Evolutionary conservation across 1,140 invertebrate genomes (phyloP).

Genomic region (Conus ventricosus): DNA sequence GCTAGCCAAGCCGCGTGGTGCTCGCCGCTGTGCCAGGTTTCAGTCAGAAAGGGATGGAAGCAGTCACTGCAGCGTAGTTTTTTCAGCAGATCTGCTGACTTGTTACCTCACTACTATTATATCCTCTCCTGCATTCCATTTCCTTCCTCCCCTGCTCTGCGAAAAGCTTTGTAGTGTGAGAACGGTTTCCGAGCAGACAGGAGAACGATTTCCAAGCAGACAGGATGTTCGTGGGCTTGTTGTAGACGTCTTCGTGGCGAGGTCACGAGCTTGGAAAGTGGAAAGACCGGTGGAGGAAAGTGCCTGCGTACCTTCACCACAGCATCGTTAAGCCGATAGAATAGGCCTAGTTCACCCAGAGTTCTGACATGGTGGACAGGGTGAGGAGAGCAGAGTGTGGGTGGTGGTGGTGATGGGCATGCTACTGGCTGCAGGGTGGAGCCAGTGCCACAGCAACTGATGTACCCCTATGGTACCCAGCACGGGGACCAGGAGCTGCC

Average conservation of each 20-base stretch:
- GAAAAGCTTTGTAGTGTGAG: no score
- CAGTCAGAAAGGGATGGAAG: background rate
- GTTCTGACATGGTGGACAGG: background rate
- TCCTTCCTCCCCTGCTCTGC: no score
- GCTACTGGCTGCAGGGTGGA: background rate
- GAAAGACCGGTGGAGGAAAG: no score
- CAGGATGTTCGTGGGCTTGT: no score
- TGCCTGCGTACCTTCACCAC: background rate
- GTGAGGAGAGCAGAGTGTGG: background rate
- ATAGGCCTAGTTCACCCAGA: background rate
- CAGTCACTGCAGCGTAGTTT: no score
- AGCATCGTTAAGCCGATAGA: background rate
- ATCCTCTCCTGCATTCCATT: no score
- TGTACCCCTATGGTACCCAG: conserved; percentile 52
- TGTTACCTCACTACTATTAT: no score
- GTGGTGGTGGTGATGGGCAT: background rate
- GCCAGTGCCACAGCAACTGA: conserved; percentile 42
- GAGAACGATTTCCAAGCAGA: background rate
- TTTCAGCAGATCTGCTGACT: no score
- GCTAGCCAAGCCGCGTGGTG: background rate
- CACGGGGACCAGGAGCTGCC: conserved; percentile 44
- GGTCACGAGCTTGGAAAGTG: no score
- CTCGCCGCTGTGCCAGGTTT: background rate
- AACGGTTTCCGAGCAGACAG: background rate
- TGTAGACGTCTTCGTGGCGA: no score